Base-by-base conservation (phyloP, 2,113 vertebrate genomes). In the Psittacula cyanocephala region DNA sequence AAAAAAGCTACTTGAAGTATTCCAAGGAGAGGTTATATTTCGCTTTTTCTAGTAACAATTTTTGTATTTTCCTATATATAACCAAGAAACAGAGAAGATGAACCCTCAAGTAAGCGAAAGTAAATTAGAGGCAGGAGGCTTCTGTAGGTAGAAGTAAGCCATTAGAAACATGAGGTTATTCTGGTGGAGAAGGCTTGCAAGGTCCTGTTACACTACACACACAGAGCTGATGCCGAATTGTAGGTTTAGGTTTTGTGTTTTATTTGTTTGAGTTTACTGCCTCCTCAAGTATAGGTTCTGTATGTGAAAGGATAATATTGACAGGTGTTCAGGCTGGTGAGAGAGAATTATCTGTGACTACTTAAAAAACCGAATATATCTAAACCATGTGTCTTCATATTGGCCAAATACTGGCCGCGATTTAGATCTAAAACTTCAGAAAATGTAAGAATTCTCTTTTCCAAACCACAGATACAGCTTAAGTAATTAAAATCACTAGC, bases 151-250 rank as follows among this genome's bases (percentile, higher is more conserved):
- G 41, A 59, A 23, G 15, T 6, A 80, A 76, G 33, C 7, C 9
- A 25, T 35, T 37, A 75, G 20, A 79, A 24, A 29, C 8, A 53
- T 43, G 35, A 46, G 6, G 7, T 55, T 64, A 9, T 18, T 46
- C 28, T 41, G 27, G 29, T 2, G 35, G 39, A 76, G 77, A 57
- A 0, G 1, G 33, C 19, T 55, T 72, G 44, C 13, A 47, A 50
- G 0, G 1, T 87, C 52, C 33, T 50, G 7, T 59, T 52, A 71
- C 10, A 8, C 10, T 19, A 20, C 0, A 3, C 13, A 39, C 1
- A 11, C 5, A 12, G 27, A 18, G 55, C 1, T 52, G 33, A 91
- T 16, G 14, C 16, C 5, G 6, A 81, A 64, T 24, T 65, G 1
- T 23, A 91, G 19, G 13, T 59, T 64, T 0, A 0, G 10, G 10